Evolutionary conservation across 1,140 invertebrate genomes (phyloP), one percentile per base, ranked within the genome.

Genomic region (Carcinoscorpius rotundicauda): DNA sequence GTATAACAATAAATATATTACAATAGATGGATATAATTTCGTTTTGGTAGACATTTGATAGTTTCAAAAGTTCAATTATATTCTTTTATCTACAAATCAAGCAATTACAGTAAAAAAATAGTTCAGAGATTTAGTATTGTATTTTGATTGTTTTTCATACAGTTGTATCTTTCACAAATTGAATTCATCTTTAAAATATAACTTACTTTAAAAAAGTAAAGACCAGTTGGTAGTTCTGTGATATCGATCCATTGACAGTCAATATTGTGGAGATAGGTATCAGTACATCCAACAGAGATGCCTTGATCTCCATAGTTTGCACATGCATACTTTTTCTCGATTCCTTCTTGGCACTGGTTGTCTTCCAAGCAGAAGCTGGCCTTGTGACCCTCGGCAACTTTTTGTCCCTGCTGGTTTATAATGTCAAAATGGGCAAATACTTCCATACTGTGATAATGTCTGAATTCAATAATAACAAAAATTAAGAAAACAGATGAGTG

Each of bases 381-480:
- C 77, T 98, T 98, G 74, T 97, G 93, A 0, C 94, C 94, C 75
- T 97, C 92, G 0, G 94, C 94, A 0, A 97, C 85, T 73, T 85
- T 83, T 56, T 78, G 81, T 0, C 91, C 90, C 51, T 64, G 51
- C 0, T 72, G 66, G 75, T 96, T 86, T 59, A 91, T 82, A n/a
- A 98, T 83, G 73, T 98, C 92, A 73, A 97, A 98, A 48, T 89
- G 91, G 0, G 94, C 93, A 76, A 98, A 98, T 4, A 97, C 88
- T 77, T 97, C 93, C 94, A 98, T 98, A 74, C 93, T 97, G 77
- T 98, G 94, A 75, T 95, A 98, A 76, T 98, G 95, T 87, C 93
- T 97, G 72, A 57, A 53, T 29, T 11, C 5, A 53, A 4, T 10
- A 6, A 62, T 8, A 55, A 55, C 53, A n/a, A 55, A 0, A 55